Base-by-base conservation (phyloP, 2,888 invertebrate genomes). In the Pardosa pseudoannulata region DNA sequence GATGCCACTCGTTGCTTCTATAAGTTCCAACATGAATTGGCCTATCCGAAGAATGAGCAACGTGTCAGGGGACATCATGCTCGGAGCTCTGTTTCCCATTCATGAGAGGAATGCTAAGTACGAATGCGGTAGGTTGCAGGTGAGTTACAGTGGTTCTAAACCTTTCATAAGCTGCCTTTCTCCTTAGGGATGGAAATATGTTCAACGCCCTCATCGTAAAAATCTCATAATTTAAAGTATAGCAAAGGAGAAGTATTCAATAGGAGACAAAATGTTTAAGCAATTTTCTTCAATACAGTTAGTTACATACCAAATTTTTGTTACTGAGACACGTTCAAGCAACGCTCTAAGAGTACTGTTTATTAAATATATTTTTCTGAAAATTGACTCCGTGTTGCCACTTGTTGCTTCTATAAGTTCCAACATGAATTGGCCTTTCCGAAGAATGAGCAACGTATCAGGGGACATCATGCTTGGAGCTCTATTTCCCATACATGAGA, bases 381-480 rank as follows among this genome's bases (percentile, higher is more conserved):
- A n/a, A n/a, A n/a, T n/a, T n/a, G n/a, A 78, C 7, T 62, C 81
- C 1, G 32, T 88, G 23, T 62, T 88, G 29, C 79, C 87, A 23
- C 56, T 87, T 67, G 76, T 87, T 5, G 56, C 72, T 11, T 39
- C 76, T 28, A 67, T 87, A 32, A 87, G 82, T 50, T 31, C 70
- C 50, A 67, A 50, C 73, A 72, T 78, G 39, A 73, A 83, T 19
- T 89, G 89, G 89, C 89, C 89, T 56, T 82, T 89, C 56, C 79
- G 88, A 27, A 74, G 88, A 36, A 87, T 89, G 73, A 88, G 87
- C 56, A 90, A 90, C 64, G 88, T 88, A 6, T 72, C 88, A 3
- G 94, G 94, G n/a, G 94, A 94, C 90, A 93, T 95, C 82, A 93
- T 94, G 87, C 92, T 95, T 36, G 95, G 95, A 0, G 95, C 94